Evolutionary conservation across 1,140 invertebrate species (phyloP), one percentile per base, ranked within the genome.

Genomic region (Anastatus disparis): DNA sequence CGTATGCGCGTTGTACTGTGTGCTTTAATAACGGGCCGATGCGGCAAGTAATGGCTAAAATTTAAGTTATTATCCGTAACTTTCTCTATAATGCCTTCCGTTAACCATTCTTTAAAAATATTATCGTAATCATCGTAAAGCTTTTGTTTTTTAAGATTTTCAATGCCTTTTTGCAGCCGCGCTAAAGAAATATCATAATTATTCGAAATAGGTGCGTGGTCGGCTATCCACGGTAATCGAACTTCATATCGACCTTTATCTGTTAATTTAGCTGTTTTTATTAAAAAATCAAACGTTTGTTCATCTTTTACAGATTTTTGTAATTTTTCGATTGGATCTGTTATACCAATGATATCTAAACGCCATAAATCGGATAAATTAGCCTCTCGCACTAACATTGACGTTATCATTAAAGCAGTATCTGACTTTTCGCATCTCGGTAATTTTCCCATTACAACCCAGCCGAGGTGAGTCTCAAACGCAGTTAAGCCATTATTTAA

Each of bases 1-100:
- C 75, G 29, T 29, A 76, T 62, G 26, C 58, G 64, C 2, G 72
- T 75, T 12, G 76, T 77, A 12, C 40, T 29, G 24, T 63, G 46
- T 15, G 15, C 15, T 22, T 76, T 75, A 6, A 77, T 6, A 13
- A 64, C 70, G 1, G 71, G 66, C 17, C 68, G 53, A 72, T 78
- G 77, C 26, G 74, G 72, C 15, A 77, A 38, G 17, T 64, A 64
- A 13, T 38, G 48, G 12, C 61, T 15, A 22, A 9, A 27, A n/a
- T 31, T 17, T n/a, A n/a, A n/a, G 26, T 31, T 22, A 7, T 35
- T 20, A 15, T 12, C 44, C 4, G 31, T 59, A 72, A 77, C 40
- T 29, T 15, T 2, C 38, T 75, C 71, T 22, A 74, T 72, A 29
- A 76, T 68, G n/a, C 53, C 46, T 17, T 72, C n/a, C 1, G 52